A percentile compares a stretch with the other conserved stretches of the same genome.
Evolutionary conservation across 2,888 invertebrate species (phyloP).

Genomic region (Phortica magna): DNA sequence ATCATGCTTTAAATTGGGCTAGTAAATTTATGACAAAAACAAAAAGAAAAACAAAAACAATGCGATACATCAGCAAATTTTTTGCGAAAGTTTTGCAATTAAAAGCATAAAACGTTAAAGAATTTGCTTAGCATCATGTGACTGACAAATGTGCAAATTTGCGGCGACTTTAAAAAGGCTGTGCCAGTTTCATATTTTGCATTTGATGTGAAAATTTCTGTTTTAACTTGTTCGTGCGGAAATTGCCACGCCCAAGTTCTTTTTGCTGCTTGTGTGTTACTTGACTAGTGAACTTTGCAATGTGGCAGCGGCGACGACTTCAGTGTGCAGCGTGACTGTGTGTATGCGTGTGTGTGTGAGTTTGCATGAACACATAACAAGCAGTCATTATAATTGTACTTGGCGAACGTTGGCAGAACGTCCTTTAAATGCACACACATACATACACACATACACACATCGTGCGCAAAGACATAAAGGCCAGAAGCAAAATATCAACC

Average conservation of each 20-base stretch:
- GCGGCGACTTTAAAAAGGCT: neutral
- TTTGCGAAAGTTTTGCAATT: constrained; percentile 13
- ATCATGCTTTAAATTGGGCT: neutral
- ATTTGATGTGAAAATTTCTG: neutral
- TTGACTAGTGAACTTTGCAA: neutral
- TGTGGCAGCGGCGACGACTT: neutral
- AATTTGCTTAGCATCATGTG: neutral
- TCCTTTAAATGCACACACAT: neutral
- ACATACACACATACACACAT: neutral
- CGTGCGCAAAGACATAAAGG: neutral
- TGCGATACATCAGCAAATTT: neutral
- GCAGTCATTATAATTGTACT: constrained; percentile 35
- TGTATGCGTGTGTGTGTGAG: too few species aligned
- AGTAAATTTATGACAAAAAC: neutral
- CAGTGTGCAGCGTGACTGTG: neutral
- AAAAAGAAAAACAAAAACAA: neutral
- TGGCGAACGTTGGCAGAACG: neutral
- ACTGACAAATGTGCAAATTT: constrained; percentile 28
- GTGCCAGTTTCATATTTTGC: constrained; percentile 15
- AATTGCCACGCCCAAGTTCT: constrained; percentile 29
- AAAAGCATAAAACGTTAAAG: constrained; percentile 5
- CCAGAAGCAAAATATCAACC: constrained; percentile 2
- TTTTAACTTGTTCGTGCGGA: constrained; percentile 19
- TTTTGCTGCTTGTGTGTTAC: neutral
- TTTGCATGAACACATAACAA: constrained; percentile 16